Evolutionary conservation across 2,797 vertebrate genomes (phyloP), one percentile per base, ranked within the genome.

Genomic region (Falco berigora): DNA sequence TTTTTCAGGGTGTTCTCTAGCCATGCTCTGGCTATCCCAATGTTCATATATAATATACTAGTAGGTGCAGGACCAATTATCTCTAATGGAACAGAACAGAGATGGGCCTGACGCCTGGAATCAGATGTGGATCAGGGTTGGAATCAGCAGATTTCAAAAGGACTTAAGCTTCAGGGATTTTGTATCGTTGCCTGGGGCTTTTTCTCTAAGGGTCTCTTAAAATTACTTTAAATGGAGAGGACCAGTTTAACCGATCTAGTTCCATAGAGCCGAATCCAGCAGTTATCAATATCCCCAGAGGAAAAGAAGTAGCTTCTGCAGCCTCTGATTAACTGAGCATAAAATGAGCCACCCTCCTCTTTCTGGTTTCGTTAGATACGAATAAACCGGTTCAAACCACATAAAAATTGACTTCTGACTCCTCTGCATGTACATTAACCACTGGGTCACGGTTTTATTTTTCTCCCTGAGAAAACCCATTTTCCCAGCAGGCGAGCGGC

Each of bases 271-370:
- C 52, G 47, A 90, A 88, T 84, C 63, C 55, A 68, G 42, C 38
- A 84, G 55, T 75, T 84, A 76, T 69, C 73, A 68, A 46, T 47
- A 86, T 80, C 56, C 69, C 59, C 66, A 84, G 88, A 95, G 76
- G 62, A 95, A 91, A 97, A 92, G 44, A 94, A 88, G 66, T 63
- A 90, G 69, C 85, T 90, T 80, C 85, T 88, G 47, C 42, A 92
- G 50, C 38, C 69, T 78, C 87, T 90, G 92, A 96, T 90, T 95
- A 94, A 94, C 89, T 84, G 85, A 96, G 94, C 95, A 96, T 92
- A 94, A 95, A 96, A 94, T 78, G 73, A 96, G 85, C 62, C 32
- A 1, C 92, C 62, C 62, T 86, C 58, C 90, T 76, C 32, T 78
- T 86, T 88, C 55, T 81, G 69, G 92, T 95, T 94, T 90, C 96